Conservation (phyloP, 2,797 vertebrate species). For the Pseudomugil gertrudae region DNA sequence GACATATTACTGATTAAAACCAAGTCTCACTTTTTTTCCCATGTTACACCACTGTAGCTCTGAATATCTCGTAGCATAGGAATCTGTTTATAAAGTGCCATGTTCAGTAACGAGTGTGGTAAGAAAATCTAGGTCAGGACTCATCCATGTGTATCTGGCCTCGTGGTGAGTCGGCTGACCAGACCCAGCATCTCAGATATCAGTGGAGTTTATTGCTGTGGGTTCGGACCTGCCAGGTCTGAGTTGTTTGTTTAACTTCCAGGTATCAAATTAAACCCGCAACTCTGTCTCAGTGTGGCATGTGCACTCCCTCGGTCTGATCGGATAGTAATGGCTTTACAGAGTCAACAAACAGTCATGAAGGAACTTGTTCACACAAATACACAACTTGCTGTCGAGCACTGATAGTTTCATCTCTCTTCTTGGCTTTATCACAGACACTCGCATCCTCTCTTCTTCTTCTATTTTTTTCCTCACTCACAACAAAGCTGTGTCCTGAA, state of each 20-base stretch:
- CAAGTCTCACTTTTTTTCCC: conserved; percentile 23
- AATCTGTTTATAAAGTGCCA: not conserved
- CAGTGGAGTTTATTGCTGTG: conserved; percentile 63
- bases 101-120: conserved; percentile 2
- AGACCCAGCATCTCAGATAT: conserved; percentile 62
- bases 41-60: not conserved
- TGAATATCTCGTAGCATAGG: conserved; percentile 5
- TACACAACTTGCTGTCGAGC: conserved; percentile 59
- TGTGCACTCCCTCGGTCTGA: conserved; percentile 30
- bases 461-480: not conserved
- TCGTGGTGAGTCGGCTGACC: conserved; percentile 67
- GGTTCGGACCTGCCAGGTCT: conserved; percentile 51
- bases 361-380: conserved; percentile 69
- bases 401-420: conserved; percentile 34
- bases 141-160: conserved; percentile 12
- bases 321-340: conserved; percentile 45
- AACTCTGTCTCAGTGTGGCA: conserved; percentile 44
- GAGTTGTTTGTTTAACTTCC: conserved; percentile 74
- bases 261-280: conserved; percentile 74
- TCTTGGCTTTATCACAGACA: conserved; percentile 50
- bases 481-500: conserved; percentile 30
- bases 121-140: conserved; percentile 7
- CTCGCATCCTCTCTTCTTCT: not conserved
- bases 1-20: conserved; percentile 52
- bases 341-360: conserved; percentile 69